Evolutionary conservation across 2,113 vertebrate genomes (phyloP).

Genomic region (Silurus glanis): DNA sequence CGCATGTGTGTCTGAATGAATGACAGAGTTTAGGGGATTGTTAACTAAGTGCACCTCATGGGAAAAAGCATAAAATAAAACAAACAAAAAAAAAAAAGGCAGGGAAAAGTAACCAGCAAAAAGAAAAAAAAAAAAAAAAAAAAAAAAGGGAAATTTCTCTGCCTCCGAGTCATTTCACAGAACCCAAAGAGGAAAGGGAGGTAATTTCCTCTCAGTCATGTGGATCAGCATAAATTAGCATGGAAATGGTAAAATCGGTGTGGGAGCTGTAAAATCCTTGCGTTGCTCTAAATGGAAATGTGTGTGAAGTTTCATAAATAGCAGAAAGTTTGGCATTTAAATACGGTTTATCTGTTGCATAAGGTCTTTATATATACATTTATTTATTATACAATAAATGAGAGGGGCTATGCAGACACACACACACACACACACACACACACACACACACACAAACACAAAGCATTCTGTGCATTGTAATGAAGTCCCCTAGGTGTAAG

Average conservation of each 20-base stretch:
- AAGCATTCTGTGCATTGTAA: not conserved
- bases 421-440: not conserved
- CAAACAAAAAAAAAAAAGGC: slow-evolving; percentile 20
- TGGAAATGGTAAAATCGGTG: slow-evolving; percentile 27
- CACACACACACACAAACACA: not conserved
- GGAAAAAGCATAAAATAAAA: slow-evolving; percentile 35
- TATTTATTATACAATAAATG: not conserved
- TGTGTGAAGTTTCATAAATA: slow-evolving; percentile 30
- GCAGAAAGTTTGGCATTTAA: slow-evolving; percentile 16
- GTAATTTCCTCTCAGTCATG: slow-evolving; percentile 42
- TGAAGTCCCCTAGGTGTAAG: not conserved
- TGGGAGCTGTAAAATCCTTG: slow-evolving; percentile 30
- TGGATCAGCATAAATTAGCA: slow-evolving; percentile 36
- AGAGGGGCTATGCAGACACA: not conserved
- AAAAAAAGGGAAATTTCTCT: slow-evolving; percentile 31
- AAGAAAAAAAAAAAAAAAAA: slow-evolving; percentile 14
- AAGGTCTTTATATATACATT: slow-evolving; percentile 9
- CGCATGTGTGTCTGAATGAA: not conserved
- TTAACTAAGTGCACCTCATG: slow-evolving; percentile 45
- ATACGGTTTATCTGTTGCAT: slow-evolving; percentile 1
- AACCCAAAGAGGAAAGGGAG: slow-evolving; percentile 39
- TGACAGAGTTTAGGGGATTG: slow-evolving; percentile 30
- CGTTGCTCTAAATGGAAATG: slow-evolving; percentile 16
- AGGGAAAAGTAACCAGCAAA: slow-evolving; percentile 16
- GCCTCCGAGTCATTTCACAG: slow-evolving; percentile 35